phyloP scores from a whole-genome alignment of 1,140 invertebrate species.

The Apis florea region DNA sequence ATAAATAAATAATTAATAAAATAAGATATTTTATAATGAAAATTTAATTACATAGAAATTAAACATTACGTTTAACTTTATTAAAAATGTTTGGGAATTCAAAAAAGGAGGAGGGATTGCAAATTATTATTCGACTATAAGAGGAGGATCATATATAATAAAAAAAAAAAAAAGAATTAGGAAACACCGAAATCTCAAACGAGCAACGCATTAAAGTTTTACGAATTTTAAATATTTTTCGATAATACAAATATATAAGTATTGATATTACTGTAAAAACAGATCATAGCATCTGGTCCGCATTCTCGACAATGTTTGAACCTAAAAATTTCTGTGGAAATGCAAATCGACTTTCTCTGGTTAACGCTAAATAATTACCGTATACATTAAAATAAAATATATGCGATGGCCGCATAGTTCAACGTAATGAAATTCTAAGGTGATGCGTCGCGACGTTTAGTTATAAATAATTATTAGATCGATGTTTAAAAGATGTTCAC shows the following conservation, averaged over 20 bases:
- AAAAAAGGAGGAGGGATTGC: too few relatives aligned
- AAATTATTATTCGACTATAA: too few relatives aligned
- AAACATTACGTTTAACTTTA: too few relatives aligned
- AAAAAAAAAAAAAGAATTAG: too few relatives aligned
- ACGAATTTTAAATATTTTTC: not conserved
- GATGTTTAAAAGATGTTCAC: too few relatives aligned
- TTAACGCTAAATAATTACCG: slow-evolving; percentile 8
- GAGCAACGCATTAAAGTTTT: not conserved
- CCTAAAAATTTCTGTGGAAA: slow-evolving; percentile 13
- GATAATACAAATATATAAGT: not conserved
- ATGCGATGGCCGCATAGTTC: not conserved
- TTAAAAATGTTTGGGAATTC: too few relatives aligned
- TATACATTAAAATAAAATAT: slow-evolving; percentile 6
- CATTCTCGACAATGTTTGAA: slow-evolving; percentile 6
- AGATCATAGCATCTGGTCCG: not conserved
- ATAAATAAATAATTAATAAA: too few relatives aligned
- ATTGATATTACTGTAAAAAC: not conserved
- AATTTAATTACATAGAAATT: too few relatives aligned
- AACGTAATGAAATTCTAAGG: not conserved
- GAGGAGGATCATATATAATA: too few relatives aligned
- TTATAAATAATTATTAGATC: not conserved
- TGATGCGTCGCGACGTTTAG: not conserved
- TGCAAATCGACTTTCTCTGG: slow-evolving; percentile 18
- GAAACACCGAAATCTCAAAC: not conserved
- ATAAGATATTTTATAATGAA: too few relatives aligned